A percentile compares a stretch with the other conserved stretches of the same genome.
phyloP scores from a whole-genome alignment of 2,888 invertebrate genomes.

The Thalpophila matura region DNA sequence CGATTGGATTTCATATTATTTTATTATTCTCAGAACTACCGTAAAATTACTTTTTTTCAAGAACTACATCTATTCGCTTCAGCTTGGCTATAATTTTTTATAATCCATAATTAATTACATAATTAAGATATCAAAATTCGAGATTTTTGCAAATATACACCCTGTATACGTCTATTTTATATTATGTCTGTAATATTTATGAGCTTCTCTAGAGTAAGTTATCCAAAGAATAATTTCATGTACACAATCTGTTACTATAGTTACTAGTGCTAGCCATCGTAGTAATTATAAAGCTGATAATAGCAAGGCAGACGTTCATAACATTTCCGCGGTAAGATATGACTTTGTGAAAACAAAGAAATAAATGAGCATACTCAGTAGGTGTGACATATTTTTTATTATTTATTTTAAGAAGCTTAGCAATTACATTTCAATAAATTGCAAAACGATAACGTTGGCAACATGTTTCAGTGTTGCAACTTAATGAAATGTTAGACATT shows the following conservation, averaged over 20 bases:
- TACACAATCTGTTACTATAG: conserved; percentile 47
- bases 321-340: conserved; percentile 20
- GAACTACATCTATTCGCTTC: too few relatives aligned
- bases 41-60: too few relatives aligned
- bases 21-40: too few relatives aligned
- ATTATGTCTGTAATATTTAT: conserved; percentile 32
- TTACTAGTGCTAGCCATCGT: conserved; percentile 48
- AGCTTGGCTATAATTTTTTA: too few relatives aligned
- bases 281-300: conserved; percentile 43
- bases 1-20: too few relatives aligned
- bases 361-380: conserved; percentile 64
- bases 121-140: too few relatives aligned
- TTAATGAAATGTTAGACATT: conserved; percentile 35
- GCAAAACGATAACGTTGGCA: conserved; percentile 28
- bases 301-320: conserved; percentile 34
- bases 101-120: too few relatives aligned
- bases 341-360: conserved; percentile 43
- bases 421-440: conserved; percentile 42
- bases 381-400: conserved; percentile 61
- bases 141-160: conserved; percentile 10
- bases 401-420: conserved; percentile 46
- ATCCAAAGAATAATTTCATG: conserved; percentile 64
- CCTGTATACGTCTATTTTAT: background rate
- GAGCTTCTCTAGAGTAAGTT: conserved; percentile 38
- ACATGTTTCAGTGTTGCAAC: conserved; percentile 47